A percentile compares a stretch with the other conserved stretches of the same genome.
Evolutionary conservation across 2,113 vertebrate species (phyloP).

Genomic region (Laticauda laticaudata): DNA sequence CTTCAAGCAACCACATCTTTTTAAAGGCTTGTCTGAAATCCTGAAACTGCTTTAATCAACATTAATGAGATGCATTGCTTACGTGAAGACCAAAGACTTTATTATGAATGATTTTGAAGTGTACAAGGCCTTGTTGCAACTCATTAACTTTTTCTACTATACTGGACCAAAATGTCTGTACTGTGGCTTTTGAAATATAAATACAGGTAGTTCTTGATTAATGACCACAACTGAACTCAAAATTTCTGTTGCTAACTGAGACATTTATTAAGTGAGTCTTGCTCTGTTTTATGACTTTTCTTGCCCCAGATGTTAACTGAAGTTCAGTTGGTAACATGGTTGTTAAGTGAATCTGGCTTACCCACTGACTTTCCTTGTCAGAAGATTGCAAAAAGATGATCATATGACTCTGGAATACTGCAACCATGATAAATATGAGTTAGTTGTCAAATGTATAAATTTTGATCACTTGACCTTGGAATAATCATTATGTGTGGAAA

Average conservation of each 20-base stretch:
- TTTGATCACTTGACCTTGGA: no score
- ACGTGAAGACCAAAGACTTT: background rate
- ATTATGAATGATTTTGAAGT: background rate
- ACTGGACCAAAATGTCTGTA: background rate
- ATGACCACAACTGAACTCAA: background rate
- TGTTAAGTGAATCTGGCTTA: no score
- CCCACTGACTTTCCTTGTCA: no score
- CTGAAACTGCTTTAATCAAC: background rate
- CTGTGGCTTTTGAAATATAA: background rate
- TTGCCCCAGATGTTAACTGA: no score
- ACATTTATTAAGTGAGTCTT: background rate
- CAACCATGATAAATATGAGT: no score
- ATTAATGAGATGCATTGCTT: background rate
- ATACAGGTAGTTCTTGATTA: background rate
- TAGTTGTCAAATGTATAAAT: no score
- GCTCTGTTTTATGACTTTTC: no score
- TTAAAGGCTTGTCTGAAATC: background rate
- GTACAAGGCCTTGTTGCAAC: background rate
- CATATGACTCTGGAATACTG: no score
- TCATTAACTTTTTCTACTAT: background rate
- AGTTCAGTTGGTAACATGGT: no score
- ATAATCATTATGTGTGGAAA: no score
- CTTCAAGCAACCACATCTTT: background rate
- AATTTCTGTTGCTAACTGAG: background rate
- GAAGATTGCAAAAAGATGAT: no score